Conservation (phyloP, 2,797 vertebrate species). For the Euthynnus affinis region DNA sequence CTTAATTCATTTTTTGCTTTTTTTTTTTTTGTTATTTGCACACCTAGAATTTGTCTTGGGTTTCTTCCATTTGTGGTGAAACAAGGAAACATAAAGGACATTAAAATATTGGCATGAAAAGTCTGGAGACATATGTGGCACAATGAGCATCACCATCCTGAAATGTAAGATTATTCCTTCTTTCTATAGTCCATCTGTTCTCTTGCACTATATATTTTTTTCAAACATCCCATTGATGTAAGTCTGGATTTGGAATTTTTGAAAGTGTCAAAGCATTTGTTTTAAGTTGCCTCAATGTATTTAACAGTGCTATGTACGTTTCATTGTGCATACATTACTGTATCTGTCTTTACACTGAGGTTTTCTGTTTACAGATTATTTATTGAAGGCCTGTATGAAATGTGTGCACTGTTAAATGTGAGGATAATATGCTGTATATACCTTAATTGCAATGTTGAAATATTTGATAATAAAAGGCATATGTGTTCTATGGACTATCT, state of each 20-base stretch:
- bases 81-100: slow-evolving; percentile 25
- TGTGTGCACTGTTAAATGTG: slow-evolving; percentile 73
- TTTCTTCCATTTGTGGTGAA: slow-evolving; percentile 2
- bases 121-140: not conserved
- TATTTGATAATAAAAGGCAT: slow-evolving; percentile 80
- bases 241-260: slow-evolving; percentile 82
- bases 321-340: slow-evolving; percentile 50
- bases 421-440: slow-evolving; percentile 71
- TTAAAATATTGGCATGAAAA: slow-evolving; percentile 15
- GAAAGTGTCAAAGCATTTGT: slow-evolving; percentile 88
- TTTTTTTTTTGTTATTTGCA: too few relatives aligned
- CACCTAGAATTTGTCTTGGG: slow-evolving; percentile 10
- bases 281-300: slow-evolving; percentile 39
- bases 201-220: slow-evolving; percentile 19
- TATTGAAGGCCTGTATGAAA: slow-evolving; percentile 84
- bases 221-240: slow-evolving; percentile 41
- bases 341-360: slow-evolving; percentile 60
- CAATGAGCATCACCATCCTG: slow-evolving; percentile 1
- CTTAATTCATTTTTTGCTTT: too few relatives aligned
- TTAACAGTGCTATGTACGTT: slow-evolving; percentile 46
- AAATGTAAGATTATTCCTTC: slow-evolving; percentile 17
- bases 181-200: not conserved
- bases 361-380: slow-evolving; percentile 80
- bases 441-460: slow-evolving; percentile 69
- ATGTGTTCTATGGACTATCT: slow-evolving; percentile 39